Evolutionary conservation across 2,797 vertebrate species (phyloP).

Genomic region (Alcedo quadribrachys): DNA sequence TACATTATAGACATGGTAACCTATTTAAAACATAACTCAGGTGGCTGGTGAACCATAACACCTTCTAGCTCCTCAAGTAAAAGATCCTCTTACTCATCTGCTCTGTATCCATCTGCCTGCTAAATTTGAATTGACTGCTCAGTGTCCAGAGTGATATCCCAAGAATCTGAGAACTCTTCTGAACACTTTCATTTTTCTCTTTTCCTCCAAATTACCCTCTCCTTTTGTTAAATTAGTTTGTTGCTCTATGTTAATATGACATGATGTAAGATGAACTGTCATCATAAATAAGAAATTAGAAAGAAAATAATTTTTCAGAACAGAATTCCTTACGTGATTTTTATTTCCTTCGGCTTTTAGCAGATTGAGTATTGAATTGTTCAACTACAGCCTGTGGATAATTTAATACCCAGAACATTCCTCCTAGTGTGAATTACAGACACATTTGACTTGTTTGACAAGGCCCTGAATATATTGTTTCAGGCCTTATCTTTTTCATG

Average conservation of each 20-base stretch:
- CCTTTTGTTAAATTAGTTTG: conserved; percentile 25
- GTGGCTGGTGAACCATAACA: conserved; percentile 66
- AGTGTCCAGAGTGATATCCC: conserved; percentile 52
- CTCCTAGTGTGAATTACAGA: conserved; percentile 63
- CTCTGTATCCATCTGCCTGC: conserved; percentile 63
- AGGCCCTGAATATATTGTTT: conserved; percentile 32
- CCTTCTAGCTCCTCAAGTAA: conserved; percentile 71
- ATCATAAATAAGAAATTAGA: conserved; percentile 69
- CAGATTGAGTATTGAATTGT: conserved; percentile 69
- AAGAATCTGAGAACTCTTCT: conserved; percentile 58
- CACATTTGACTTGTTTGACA: conserved; percentile 70
- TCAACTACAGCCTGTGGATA: conserved; percentile 63
- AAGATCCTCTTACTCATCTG: conserved; percentile 71
- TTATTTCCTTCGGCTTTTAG: conserved; percentile 66
- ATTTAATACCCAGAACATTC: conserved; percentile 66
- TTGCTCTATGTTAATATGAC: conserved; percentile 36
- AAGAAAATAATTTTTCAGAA: conserved; percentile 66
- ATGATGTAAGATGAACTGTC: conserved; percentile 59
- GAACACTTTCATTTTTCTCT: neutral
- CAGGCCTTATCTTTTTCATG: conserved; percentile 58
- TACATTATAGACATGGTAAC: conserved; percentile 66
- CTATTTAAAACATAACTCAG: conserved; percentile 78
- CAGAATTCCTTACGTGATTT: conserved; percentile 65
- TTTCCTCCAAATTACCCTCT: neutral
- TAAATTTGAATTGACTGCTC: conserved; percentile 78